A percentile compares a stretch with the other conserved stretches of the same genome.
phyloP scores from a whole-genome alignment of 2,888 invertebrate species.

The Sympetrum striolatum region DNA sequence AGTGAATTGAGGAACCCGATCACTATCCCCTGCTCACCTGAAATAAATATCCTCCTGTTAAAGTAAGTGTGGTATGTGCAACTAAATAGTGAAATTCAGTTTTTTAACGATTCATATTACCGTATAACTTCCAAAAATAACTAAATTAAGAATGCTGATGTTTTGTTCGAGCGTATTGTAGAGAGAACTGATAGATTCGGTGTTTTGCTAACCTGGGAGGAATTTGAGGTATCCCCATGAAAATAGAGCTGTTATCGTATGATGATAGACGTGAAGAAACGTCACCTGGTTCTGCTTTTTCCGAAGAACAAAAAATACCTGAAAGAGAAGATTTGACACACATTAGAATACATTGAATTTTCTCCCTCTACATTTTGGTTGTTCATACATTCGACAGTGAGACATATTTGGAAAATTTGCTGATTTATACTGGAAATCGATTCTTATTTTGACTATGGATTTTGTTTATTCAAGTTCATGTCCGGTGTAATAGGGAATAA shows the following conservation, averaged over 20 bases:
- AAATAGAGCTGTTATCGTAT: slow-evolving; percentile 53
- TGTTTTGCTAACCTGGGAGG: slow-evolving; percentile 59
- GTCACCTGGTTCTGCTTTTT: slow-evolving; percentile 61
- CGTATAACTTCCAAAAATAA: too few relatives aligned
- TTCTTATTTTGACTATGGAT: too few relatives aligned
- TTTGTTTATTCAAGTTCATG: too few relatives aligned
- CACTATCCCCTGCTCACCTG: slow-evolving; percentile 47
- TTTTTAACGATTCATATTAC: too few relatives aligned
- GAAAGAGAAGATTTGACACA: slow-evolving; percentile 3
- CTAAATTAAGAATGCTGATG: neutral
- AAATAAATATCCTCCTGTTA: neutral
- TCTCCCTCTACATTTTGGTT: too few relatives aligned
- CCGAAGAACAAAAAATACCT: slow-evolving; percentile 59
- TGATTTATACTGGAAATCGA: too few relatives aligned
- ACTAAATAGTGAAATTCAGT: too few relatives aligned
- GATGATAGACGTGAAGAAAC: slow-evolving; percentile 62
- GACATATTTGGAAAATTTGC: too few relatives aligned
- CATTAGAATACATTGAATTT: too few relatives aligned
- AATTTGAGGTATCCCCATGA: slow-evolving; percentile 46
- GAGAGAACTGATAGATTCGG: neutral
- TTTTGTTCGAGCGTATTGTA: neutral
- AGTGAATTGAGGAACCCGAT: slow-evolving; percentile 59
- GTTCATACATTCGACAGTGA: too few relatives aligned
- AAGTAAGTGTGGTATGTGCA: too few relatives aligned
- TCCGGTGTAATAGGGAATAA: too few relatives aligned